phyloP scores from a whole-genome alignment of 2,113 vertebrate species.

The Carassius carassius region DNA sequence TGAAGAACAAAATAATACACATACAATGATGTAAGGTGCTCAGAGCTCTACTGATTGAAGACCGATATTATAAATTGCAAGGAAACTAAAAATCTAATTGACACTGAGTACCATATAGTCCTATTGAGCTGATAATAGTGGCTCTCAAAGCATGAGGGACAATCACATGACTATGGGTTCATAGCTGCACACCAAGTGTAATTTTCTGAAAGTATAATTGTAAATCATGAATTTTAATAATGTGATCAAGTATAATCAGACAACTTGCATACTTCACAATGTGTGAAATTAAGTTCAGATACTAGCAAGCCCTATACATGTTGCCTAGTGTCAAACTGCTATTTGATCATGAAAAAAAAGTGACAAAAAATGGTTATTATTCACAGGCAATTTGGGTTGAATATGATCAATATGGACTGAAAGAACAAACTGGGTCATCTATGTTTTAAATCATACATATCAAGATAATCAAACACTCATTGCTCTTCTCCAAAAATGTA shows the following conservation, averaged over 20 bases:
- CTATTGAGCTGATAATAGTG: neutral
- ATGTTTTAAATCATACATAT: too few species aligned
- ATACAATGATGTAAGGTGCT: neutral
- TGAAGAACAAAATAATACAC: neutral
- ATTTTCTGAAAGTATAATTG: neutral
- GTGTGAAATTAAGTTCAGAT: slow-evolving; percentile 8
- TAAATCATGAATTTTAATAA: neutral
- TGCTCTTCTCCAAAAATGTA: too few species aligned
- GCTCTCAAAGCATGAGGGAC: neutral
- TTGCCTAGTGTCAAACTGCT: neutral
- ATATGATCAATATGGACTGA: neutral
- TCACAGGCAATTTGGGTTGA: too few species aligned
- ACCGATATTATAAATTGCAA: neutral
- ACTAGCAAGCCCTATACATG: neutral
- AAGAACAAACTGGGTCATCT: neutral
- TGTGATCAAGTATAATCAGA: neutral
- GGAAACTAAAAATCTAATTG: neutral
- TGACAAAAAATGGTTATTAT: too few species aligned
- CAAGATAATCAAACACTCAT: too few species aligned
- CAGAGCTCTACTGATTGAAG: neutral
- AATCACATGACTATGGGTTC: neutral
- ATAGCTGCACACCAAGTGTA: neutral
- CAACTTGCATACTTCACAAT: neutral
- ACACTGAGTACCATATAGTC: too few species aligned
- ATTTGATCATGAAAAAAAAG: neutral